These are phyloP conservation scores for Acanthopleura granulata DNA, from an alignment of 2,888 invertebrate genomes.

Conservation along the genomic window DNA sequence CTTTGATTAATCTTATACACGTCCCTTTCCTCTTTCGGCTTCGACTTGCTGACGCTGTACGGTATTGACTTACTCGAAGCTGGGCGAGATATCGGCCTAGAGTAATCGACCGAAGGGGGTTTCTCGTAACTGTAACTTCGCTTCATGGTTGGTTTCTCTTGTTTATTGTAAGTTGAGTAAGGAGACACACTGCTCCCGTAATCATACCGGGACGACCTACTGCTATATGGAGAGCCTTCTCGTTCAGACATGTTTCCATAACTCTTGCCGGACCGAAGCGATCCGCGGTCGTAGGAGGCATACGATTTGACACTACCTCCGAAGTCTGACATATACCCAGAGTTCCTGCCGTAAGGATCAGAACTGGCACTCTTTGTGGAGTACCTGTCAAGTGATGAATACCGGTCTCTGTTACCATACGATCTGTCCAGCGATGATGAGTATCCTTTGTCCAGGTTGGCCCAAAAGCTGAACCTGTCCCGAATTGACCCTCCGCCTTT, in stretches of 20 bases:
- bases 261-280: constrained; percentile 48
- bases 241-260: constrained; percentile 47
- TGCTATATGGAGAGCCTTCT: constrained; percentile 56
- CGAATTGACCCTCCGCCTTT: background rate
- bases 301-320: constrained; percentile 55
- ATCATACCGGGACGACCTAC: constrained; percentile 52
- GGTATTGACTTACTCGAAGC: constrained; percentile 8
- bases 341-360: constrained; percentile 33
- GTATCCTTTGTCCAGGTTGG: constrained; percentile 35
- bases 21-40: background rate
- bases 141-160: constrained; percentile 46
- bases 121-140: constrained; percentile 38
- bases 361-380: constrained; percentile 16
- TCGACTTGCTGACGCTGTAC: background rate
- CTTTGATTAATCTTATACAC: background rate
- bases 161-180: constrained; percentile 53
- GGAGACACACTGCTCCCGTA: constrained; percentile 58
- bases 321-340: constrained; percentile 62
- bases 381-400: constrained; percentile 47
- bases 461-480: constrained; percentile 32
- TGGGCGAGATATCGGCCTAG: constrained; percentile 4
- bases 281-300: constrained; percentile 56
- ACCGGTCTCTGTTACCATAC: constrained; percentile 25
- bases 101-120: background rate
- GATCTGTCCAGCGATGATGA: constrained; percentile 32